These are phyloP conservation scores for Aproaerema taeniolella DNA, from an alignment of 2,888 invertebrate species.

Conservation along the genomic window DNA sequence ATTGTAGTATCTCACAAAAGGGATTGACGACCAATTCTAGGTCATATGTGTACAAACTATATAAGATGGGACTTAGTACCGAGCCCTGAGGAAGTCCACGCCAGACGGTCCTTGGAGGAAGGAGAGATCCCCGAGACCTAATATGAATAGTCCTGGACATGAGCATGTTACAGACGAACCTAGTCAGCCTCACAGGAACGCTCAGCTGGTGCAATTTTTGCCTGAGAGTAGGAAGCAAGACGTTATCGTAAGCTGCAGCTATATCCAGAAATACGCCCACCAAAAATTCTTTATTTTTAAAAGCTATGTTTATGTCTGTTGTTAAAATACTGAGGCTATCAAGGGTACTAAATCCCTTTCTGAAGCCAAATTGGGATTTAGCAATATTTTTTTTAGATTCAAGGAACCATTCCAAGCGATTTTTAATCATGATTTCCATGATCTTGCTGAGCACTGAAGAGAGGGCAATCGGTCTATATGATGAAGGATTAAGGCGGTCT, in stretches of 20 bases:
- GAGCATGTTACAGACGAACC: conserved; percentile 19
- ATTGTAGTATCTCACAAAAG: conserved; percentile 21
- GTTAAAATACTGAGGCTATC: conserved; percentile 25
- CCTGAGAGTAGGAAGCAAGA: conserved; percentile 12
- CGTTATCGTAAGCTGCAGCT: conserved; percentile 12
- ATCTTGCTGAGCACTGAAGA: conserved; percentile 22
- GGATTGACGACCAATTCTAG: neutral
- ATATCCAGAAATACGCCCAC: conserved; percentile 14
- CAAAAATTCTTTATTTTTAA: conserved; percentile 2
- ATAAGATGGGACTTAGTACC: neutral
- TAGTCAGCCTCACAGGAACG: conserved; percentile 20
- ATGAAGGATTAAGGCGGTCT: conserved; percentile 12
- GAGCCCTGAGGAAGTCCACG: conserved; percentile 25
- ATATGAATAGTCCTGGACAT: conserved; percentile 14
- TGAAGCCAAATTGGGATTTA: conserved; percentile 24
- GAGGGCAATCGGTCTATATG: conserved; percentile 23
- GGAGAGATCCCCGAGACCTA: neutral
- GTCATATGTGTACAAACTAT: neutral
- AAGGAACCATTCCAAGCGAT: conserved; percentile 23
- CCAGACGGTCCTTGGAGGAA: conserved; percentile 17
- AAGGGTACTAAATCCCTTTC: conserved; percentile 25
- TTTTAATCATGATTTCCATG: conserved; percentile 23
- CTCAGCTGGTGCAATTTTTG: conserved; percentile 21
- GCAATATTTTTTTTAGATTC: conserved; percentile 18
- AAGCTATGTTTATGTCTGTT: conserved; percentile 13